Conservation (phyloP, 2,113 vertebrate genomes). For the Pagrus major region DNA sequence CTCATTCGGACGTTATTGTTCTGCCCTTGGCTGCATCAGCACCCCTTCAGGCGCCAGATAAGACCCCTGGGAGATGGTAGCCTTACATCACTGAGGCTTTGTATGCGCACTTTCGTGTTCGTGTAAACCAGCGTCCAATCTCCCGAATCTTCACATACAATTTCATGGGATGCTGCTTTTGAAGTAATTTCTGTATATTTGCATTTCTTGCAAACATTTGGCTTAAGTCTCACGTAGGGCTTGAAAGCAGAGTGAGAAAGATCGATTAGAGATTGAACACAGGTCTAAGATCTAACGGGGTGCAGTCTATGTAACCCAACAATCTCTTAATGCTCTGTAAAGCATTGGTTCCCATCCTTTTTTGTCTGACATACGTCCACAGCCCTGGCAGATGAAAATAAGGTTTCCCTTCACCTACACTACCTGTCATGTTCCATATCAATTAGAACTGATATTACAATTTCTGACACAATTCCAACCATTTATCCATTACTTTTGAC, state of each 20-base stretch:
- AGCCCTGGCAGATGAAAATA: background rate
- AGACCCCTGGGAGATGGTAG: background rate
- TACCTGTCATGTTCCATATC: background rate
- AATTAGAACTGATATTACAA: too few species aligned
- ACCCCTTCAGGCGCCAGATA: background rate
- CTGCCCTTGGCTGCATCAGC: background rate
- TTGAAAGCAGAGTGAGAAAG: background rate
- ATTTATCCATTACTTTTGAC: background rate
- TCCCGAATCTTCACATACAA: background rate
- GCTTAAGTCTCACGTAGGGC: background rate
- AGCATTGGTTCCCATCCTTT: background rate
- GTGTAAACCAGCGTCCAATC: background rate
- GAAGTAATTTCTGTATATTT: background rate
- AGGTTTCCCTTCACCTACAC: background rate
- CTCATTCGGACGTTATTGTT: background rate
- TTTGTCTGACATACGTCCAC: background rate
- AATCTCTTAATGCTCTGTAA: background rate
- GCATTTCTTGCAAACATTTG: background rate
- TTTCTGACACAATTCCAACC: background rate
- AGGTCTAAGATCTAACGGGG: background rate
- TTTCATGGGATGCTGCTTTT: background rate
- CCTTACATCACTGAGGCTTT: background rate
- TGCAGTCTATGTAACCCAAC: background rate
- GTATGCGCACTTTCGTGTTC: background rate
- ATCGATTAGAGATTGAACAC: background rate